Evolutionary conservation across 2,797 vertebrate genomes (phyloP).

Genomic region (Salarias fasciatus): DNA sequence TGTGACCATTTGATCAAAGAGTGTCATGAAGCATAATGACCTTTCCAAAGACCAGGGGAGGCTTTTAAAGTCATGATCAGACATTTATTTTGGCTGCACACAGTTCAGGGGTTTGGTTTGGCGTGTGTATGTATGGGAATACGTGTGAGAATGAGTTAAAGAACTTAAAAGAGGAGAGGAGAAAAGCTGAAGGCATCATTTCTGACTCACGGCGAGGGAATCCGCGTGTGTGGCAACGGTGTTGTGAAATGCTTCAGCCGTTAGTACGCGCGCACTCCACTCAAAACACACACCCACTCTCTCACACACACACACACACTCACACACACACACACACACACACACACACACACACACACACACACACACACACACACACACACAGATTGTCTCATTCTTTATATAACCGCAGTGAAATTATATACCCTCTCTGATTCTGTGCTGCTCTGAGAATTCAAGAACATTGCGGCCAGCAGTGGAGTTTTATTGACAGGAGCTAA

Average conservation of each 20-base stretch:
- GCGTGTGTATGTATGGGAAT: neutral
- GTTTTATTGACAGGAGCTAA: no score
- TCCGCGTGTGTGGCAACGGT: conserved; percentile 33
- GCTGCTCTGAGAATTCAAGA: neutral
- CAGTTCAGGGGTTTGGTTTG: neutral
- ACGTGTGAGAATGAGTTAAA: conserved; percentile 5
- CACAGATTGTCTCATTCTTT: neutral
- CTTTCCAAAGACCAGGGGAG: neutral
- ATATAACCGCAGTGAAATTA: conserved; percentile 10
- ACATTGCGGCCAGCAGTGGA: no score
- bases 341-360: conserved; percentile 8
- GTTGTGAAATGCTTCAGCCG: conserved; percentile 17
- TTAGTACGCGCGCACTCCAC: neutral
- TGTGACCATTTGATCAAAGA: neutral
- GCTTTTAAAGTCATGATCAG: neutral
- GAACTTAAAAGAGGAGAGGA: conserved; percentile 1
- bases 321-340: conserved; percentile 7
- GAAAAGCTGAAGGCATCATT: conserved; percentile 15
- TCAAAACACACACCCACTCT: conserved; percentile 17
- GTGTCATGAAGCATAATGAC: neutral
- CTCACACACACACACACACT: neutral
- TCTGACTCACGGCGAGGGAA: conserved; percentile 48
- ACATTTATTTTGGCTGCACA: conserved; percentile 19
- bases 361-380: conserved; percentile 11
- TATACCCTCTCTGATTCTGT: conserved; percentile 6